Conservation (phyloP, 30 jellyfish, hydroid and myxozoan genomes). For the Turritopsis rubra region DNA sequence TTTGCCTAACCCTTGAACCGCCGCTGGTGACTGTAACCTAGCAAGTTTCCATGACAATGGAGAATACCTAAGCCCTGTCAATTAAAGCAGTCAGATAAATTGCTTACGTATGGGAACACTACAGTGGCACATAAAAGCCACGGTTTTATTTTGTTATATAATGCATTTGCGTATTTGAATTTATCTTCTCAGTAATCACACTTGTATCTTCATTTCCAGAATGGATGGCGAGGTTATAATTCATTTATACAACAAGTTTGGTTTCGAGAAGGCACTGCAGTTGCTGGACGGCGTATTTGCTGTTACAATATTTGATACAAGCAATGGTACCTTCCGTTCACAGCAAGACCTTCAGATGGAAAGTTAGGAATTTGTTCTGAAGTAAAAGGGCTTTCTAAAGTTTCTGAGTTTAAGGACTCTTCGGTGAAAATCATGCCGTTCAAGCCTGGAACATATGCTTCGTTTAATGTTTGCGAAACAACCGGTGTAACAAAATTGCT, state of each 20-base stretch:
- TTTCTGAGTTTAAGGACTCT: conserved; percentile 31
- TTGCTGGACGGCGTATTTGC: conserved; percentile 86
- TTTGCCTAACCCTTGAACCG: no score
- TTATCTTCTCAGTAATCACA: no score
- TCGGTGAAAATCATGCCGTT: conserved; percentile 33
- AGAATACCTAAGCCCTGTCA: no score
- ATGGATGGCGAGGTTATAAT: conserved; percentile 84
- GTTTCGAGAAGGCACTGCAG: conserved; percentile 69
- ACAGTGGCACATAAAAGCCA: no score
- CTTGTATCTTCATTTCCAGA: no score
- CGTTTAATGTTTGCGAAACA: conserved; percentile 37
- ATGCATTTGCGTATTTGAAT: no score
- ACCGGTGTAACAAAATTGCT: conserved; percentile 50
- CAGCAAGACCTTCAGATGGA: conserved; percentile 44
- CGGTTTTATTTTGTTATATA: no score
- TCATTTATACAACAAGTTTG: conserved; percentile 81
- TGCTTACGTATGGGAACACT: no score
- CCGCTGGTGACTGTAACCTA: no score
- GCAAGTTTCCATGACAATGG: no score
- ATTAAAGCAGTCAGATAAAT: no score
- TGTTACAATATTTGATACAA: conserved; percentile 73
- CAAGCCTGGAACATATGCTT: conserved; percentile 59
- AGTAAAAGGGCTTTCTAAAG: conserved; percentile 66
- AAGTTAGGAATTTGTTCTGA: conserved; percentile 73
- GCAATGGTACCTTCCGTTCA: conserved; percentile 58